phyloP scores from a whole-genome alignment of 30 jellyfish, hydroid and myxozoan species.

The Rhopilema esculentum region DNA sequence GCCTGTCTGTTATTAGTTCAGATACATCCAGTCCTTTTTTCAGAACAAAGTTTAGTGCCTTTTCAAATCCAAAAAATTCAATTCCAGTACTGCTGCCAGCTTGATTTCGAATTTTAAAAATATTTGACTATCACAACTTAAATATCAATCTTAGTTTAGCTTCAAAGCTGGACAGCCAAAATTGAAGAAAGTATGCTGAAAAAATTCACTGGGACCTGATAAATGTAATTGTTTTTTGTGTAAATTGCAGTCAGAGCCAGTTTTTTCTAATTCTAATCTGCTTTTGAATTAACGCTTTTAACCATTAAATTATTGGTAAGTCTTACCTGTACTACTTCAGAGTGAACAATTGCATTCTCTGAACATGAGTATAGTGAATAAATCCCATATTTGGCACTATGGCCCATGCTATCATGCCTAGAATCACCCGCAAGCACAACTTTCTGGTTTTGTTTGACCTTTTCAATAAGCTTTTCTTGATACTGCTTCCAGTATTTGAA shows the following conservation, averaged over 20 bases:
- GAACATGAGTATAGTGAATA: slow-evolving; percentile 33
- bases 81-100: slow-evolving; percentile 66
- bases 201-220: neutral
- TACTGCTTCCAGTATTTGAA: slow-evolving; percentile 22
- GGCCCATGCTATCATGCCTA: slow-evolving; percentile 58
- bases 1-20: slow-evolving; percentile 63
- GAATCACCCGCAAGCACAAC: slow-evolving; percentile 62
- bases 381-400: slow-evolving; percentile 41
- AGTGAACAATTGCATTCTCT: slow-evolving; percentile 48
- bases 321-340: slow-evolving; percentile 58
- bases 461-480: slow-evolving; percentile 18
- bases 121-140: slow-evolving; percentile 6
- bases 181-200: slow-evolving; percentile 1
- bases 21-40: slow-evolving; percentile 17
- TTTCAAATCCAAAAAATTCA: slow-evolving; percentile 37
- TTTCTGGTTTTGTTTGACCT: slow-evolving; percentile 14
- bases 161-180: slow-evolving; percentile 16
- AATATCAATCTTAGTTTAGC: slow-evolving; percentile 1
- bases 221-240: neutral
- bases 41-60: slow-evolving; percentile 17
- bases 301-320: neutral
- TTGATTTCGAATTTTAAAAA: slow-evolving; percentile 23
- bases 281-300: neutral
- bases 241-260: slow-evolving; percentile 18
- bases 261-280: neutral